These are phyloP conservation scores for Tinea pellionella DNA, from an alignment of 2,888 invertebrate genomes.

Conservation along the genomic window DNA sequence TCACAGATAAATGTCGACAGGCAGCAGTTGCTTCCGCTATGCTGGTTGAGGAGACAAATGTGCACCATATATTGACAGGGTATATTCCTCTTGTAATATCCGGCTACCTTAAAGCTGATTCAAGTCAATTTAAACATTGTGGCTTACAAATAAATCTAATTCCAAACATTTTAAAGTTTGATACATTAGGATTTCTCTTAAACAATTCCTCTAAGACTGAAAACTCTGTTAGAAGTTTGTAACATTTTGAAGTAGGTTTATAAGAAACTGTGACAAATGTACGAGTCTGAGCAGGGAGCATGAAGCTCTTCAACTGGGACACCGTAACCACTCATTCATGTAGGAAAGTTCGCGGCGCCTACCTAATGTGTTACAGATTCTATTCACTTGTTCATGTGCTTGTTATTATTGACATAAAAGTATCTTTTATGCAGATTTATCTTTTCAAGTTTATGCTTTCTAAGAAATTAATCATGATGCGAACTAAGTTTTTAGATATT, in stretches of 20 bases:
- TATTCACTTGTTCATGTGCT: background rate
- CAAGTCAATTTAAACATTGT: too few species aligned
- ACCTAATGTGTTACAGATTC: background rate
- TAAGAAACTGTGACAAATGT: slow-evolving; percentile 5
- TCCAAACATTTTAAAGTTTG: background rate
- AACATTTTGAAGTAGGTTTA: slow-evolving; percentile 6
- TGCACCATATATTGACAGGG: too few species aligned
- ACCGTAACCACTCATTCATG: background rate
- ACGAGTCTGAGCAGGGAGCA: background rate
- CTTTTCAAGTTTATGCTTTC: too few species aligned
- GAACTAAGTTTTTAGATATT: too few species aligned
- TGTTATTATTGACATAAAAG: too few species aligned
- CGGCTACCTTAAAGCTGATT: too few species aligned
- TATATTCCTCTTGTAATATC: too few species aligned
- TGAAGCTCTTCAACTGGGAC: background rate
- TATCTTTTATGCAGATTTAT: too few species aligned
- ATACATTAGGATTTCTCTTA: background rate
- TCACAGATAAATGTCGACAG: too few species aligned
- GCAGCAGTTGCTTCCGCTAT: too few species aligned
- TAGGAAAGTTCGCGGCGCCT: background rate
- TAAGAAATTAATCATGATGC: too few species aligned
- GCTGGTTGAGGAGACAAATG: too few species aligned
- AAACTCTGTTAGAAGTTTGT: background rate
- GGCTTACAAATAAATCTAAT: background rate
- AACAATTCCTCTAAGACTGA: background rate